phyloP scores from a whole-genome alignment of 2,797 vertebrate species.

The Petrocephalus schoutedeni region DNA sequence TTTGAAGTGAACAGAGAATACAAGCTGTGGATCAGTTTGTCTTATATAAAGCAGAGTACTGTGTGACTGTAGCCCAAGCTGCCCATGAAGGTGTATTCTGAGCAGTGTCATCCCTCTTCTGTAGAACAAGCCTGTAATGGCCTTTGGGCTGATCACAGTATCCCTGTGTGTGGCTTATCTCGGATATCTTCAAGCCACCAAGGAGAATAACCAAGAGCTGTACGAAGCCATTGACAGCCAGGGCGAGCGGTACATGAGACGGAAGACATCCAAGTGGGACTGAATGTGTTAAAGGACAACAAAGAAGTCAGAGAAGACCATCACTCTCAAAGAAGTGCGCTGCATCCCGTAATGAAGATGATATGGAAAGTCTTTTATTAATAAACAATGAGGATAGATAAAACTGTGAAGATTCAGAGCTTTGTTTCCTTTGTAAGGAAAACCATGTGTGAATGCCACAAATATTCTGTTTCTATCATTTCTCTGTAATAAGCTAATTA shows the following conservation, averaged over 20 bases:
- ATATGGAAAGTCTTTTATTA: background rate
- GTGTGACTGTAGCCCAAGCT: background rate
- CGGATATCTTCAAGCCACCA: conserved; percentile 80
- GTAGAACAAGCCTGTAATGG: conserved; percentile 93
- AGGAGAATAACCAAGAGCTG: conserved; percentile 79
- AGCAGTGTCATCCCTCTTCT: conserved; percentile 30
- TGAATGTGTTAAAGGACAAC: conserved; percentile 44
- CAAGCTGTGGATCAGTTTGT: background rate
- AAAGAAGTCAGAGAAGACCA: background rate
- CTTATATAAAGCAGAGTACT: background rate
- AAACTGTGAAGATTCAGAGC: background rate
- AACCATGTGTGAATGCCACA: background rate
- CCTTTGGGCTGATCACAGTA: conserved; percentile 75
- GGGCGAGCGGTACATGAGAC: conserved; percentile 74
- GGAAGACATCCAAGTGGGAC: conserved; percentile 88
- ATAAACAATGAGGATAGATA: background rate
- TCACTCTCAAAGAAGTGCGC: background rate
- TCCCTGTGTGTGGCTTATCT: conserved; percentile 85
- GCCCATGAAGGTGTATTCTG: background rate
- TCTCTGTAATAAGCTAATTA: background rate
- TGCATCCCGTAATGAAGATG: background rate
- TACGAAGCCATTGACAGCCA: conserved; percentile 83
- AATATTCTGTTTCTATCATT: background rate
- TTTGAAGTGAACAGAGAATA: background rate
- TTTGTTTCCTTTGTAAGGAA: background rate